Conservation (phyloP, 2,888 invertebrate genomes). For the Drosophila birchii region DNA sequence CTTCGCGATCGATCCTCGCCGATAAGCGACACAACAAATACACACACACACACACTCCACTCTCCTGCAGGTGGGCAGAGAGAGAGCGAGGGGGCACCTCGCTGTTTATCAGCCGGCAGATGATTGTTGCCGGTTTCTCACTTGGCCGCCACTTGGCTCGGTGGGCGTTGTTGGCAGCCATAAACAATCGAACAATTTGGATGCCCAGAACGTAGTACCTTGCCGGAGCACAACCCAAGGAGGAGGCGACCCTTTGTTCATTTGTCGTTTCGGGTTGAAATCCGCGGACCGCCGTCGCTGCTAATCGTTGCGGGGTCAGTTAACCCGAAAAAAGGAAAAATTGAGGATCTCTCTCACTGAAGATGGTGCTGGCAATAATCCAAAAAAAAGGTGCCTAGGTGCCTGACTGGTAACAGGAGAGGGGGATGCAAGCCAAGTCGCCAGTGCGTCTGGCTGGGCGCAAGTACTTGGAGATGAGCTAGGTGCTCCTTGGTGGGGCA, state of each 20-base stretch:
- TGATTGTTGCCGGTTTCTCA: constrained; percentile 81
- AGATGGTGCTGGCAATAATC: constrained; percentile 22
- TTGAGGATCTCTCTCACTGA: background rate
- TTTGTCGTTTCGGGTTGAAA: constrained; percentile 70
- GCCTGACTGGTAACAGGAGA: too few species aligned
- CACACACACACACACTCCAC: constrained; percentile 12
- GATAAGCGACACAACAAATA: constrained; percentile 68
- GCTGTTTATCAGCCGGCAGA: constrained; percentile 75
- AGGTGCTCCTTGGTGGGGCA: constrained; percentile 1
- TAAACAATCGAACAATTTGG: constrained; percentile 83
- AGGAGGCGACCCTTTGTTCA: constrained; percentile 66
- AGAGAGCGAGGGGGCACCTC: background rate
- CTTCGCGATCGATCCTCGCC: constrained; percentile 75
- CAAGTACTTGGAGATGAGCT: constrained; percentile 5
- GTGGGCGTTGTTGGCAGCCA: constrained; percentile 80
- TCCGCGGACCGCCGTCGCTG: constrained; percentile 65
- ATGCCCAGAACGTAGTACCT: constrained; percentile 12
- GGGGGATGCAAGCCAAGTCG: constrained; percentile 13
- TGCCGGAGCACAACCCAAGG: constrained; percentile 45
- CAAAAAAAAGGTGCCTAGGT: constrained; percentile 18
- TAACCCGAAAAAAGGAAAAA: constrained; percentile 55
- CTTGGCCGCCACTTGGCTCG: constrained; percentile 64
- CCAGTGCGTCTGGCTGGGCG: constrained; percentile 34
- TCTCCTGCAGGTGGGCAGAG: background rate
- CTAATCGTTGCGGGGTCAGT: constrained; percentile 76